Percentiles rank a stretch among this genome's conserved stretches.
Conservation (phyloP, 2,888 invertebrate genomes). For the Conomelus anceps region DNA sequence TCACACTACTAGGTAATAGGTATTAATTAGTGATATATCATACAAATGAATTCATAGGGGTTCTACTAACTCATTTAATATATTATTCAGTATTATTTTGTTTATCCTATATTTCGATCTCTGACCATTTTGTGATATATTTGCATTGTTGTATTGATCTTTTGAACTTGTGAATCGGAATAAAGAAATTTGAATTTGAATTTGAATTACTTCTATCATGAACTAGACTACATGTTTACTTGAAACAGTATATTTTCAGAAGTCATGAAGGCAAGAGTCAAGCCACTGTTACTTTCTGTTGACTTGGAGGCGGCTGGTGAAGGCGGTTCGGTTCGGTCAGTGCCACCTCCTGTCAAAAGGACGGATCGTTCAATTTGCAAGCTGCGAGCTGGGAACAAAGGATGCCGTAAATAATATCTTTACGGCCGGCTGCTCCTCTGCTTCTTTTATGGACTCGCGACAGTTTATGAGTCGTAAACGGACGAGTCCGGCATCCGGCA, state of each 20-base stretch:
- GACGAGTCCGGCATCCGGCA: slow-evolving; percentile 13
- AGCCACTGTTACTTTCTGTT: background rate
- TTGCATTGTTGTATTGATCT: too few relatives aligned
- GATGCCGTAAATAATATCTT: slow-evolving; percentile 23
- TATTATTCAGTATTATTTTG: too few relatives aligned
- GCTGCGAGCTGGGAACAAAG: slow-evolving; percentile 17
- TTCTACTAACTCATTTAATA: too few relatives aligned
- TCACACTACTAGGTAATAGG: too few relatives aligned
- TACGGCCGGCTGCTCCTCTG: slow-evolving; percentile 23
- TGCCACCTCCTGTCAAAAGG: background rate
- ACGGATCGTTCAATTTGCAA: background rate
- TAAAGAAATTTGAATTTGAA: background rate
- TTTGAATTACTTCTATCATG: background rate
- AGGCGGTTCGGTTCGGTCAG: background rate
- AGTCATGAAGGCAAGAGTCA: background rate
- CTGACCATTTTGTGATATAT: too few relatives aligned
- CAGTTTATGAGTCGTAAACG: slow-evolving; percentile 27
- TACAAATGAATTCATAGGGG: too few relatives aligned
- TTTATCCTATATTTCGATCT: too few relatives aligned
- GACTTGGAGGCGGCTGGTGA: background rate
- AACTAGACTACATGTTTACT: too few relatives aligned
- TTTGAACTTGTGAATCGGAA: too few relatives aligned
- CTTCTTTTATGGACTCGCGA: slow-evolving; percentile 21
- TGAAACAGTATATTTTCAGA: background rate
- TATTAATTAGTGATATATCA: too few relatives aligned